Conservation (phyloP, 1,140 invertebrate species). For the Habropoda laboriosa region DNA sequence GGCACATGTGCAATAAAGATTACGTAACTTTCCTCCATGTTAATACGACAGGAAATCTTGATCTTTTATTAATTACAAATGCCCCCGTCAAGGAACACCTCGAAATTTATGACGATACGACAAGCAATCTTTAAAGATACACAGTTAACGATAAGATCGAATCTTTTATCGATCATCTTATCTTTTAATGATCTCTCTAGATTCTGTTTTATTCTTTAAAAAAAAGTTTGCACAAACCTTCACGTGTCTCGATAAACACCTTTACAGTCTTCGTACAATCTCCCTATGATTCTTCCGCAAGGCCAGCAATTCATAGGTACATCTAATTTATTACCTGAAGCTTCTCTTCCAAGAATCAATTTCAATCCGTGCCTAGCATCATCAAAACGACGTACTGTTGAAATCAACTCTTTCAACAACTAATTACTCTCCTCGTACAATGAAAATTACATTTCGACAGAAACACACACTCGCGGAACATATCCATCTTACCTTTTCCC, state of each 20-base stretch:
- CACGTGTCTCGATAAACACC: neutral
- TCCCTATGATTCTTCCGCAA: neutral
- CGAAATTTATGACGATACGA: neutral
- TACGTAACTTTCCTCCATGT: neutral
- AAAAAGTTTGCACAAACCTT: neutral
- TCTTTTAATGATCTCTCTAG: no score
- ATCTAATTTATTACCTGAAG: conserved; percentile 5
- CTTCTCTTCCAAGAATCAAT: conserved; percentile 12
- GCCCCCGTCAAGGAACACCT: neutral
- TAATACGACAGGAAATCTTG: neutral
- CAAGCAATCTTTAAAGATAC: neutral
- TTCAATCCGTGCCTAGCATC: neutral
- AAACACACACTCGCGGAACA: neutral
- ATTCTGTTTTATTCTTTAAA: no score
- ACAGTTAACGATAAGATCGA: neutral
- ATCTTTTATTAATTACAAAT: neutral
- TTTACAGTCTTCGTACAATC: neutral
- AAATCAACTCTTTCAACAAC: neutral
- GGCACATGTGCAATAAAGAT: no score
- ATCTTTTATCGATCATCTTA: no score
- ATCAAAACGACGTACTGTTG: neutral
- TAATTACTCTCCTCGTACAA: neutral
- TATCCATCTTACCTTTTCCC: neutral
- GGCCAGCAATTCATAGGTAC: neutral
- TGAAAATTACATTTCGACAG: neutral